Evolutionary conservation across 2,888 invertebrate species (phyloP), one percentile per base, ranked within the genome.

Genomic region (Syritta pipiens): DNA sequence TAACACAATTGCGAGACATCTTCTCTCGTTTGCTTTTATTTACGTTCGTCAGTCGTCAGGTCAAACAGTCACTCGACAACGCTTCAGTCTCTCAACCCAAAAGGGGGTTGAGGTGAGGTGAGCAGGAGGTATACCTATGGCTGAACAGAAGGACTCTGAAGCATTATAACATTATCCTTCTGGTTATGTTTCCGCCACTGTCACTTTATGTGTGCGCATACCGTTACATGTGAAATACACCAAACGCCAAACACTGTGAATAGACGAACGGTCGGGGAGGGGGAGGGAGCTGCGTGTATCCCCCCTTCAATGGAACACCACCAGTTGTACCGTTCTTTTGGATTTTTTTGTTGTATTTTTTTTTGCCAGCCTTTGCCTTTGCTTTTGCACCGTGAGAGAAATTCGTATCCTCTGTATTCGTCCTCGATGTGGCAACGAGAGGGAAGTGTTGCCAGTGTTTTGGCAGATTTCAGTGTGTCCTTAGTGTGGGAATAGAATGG

Each of bases 151-250:
- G 79, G 79, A 87, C 86, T 86, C 87, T 85, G 84, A 86, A 85
- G 86, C 86, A 86, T 87, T 86, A 86, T 85, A 87, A 86, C 86
- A 86, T 86, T 87, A 87, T 87, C 86, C 86, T 87, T 87, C 86
- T 87, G 87, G 86, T 87, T 87, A 85, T 86, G 86, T 86, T 87
- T 86, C 87, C 86, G 86, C 85, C 86, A 84, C 86, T 85, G 85
- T 84, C 85, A 83, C 77, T 76, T 62, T 81, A 75, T 81, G 53
- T 59, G 72, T 63, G 60, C 63, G 75, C 81, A 81, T 81, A 69
- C 75, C 81, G 75, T 75, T 81, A 81, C 81, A 81, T 48, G 60
- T 32, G 62, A 44, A 74, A 74, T 60, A 65, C 44, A 62, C 67
- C 49, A 49, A 68, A 51, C 57, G 32, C 65, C 67, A 60, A 65